Conservation (phyloP, 2,888 invertebrate genomes). For the Sabatieria punctata region DNA sequence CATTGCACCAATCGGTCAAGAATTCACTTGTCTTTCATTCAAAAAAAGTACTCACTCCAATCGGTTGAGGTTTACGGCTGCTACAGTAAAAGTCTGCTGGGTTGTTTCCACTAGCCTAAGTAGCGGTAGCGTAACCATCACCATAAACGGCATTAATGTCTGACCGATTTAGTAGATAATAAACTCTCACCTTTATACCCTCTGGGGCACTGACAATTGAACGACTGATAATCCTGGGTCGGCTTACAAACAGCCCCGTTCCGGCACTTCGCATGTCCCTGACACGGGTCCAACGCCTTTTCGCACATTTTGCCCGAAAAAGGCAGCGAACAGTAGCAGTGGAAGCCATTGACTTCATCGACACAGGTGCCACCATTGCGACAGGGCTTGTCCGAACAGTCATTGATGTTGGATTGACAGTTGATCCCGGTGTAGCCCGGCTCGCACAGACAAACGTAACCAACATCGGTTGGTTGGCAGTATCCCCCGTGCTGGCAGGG, state of each 20-base stretch:
- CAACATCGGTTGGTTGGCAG: constrained; percentile 47
- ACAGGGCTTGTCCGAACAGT: constrained; percentile 83
- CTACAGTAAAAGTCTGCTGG: too few relatives aligned
- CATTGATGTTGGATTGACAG: constrained; percentile 83
- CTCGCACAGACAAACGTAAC: constrained; percentile 62
- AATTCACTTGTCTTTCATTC: too few relatives aligned
- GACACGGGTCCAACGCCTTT: constrained; percentile 13
- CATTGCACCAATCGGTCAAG: too few relatives aligned
- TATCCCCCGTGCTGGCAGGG: constrained; percentile 39
- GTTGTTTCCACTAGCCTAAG: too few relatives aligned
- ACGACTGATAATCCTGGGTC: constrained; percentile 7
- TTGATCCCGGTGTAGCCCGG: constrained; percentile 76
- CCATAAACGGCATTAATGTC: too few relatives aligned
- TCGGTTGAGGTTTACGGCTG: too few relatives aligned
- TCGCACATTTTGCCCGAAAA: constrained; percentile 10
- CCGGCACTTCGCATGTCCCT: neutral
- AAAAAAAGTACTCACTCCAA: too few relatives aligned
- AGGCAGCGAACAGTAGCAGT: constrained; percentile 10
- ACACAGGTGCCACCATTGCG: constrained; percentile 55
- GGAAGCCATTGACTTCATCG: constrained; percentile 10
- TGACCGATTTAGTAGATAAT: too few relatives aligned
- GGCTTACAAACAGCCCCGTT: constrained; percentile 3
- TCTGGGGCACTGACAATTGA: constrained; percentile 11
- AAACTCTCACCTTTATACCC: neutral
- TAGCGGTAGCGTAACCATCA: too few relatives aligned